phyloP scores from a whole-genome alignment of 2,797 vertebrate species.

The Staurois parvus region DNA sequence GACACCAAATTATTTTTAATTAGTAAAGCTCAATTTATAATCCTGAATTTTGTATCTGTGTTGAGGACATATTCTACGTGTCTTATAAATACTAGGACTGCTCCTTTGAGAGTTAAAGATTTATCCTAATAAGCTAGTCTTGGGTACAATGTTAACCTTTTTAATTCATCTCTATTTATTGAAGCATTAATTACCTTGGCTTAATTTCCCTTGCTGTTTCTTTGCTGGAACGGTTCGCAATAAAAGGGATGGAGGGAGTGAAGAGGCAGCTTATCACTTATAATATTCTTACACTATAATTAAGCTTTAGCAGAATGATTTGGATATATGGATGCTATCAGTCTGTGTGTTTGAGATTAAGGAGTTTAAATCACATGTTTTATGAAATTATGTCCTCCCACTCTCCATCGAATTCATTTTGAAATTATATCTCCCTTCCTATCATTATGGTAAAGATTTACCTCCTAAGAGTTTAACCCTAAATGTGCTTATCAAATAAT shows the following conservation, averaged over 20 bases:
- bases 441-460: conserved; percentile 5
- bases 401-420: conserved; percentile 13
- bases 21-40: conserved; percentile 52
- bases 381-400: conserved; percentile 25
- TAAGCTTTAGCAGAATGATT: conserved; percentile 65
- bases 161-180: conserved; percentile 69
- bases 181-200: conserved; percentile 71
- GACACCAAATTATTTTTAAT: conserved; percentile 60
- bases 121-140: conserved; percentile 64
- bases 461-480: conserved; percentile 17
- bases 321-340: conserved; percentile 61
- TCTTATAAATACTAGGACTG: conserved; percentile 37
- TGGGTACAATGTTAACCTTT: conserved; percentile 61
- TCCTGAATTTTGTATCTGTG: conserved; percentile 39
- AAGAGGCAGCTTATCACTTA: conserved; percentile 55
- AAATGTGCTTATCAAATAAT: background rate
- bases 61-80: conserved; percentile 28
- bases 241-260: conserved; percentile 27
- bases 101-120: conserved; percentile 32
- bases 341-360: conserved; percentile 29
- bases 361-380: conserved; percentile 32
- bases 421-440: conserved; percentile 14
- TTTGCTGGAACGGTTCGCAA: conserved; percentile 19
- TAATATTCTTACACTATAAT: conserved; percentile 50
- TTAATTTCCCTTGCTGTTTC: conserved; percentile 68